Evolutionary conservation across 2,888 invertebrate genomes (phyloP), one percentile per base, ranked within the genome.

Genomic region (Platypus cylindrus): DNA sequence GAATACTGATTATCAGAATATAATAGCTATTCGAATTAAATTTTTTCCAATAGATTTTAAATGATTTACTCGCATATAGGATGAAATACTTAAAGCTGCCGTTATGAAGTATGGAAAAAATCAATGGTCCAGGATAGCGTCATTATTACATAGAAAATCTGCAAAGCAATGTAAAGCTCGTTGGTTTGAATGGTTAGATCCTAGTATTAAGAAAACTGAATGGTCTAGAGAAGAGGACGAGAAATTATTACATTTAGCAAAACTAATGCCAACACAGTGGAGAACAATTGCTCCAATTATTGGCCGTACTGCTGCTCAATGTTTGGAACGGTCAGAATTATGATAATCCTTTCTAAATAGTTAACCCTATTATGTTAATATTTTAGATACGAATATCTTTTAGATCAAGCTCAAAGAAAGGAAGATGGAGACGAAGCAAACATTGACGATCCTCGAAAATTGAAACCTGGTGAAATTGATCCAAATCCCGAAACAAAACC

Each of bases 21-120:
- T 26, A 5, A 8, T 8, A 26, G 7, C 5, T 26, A 5, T 8
- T 7, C 5, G 16, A 28, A 15, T 7, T n/a, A 13, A 14, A 5
- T 4, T 5, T 7, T 28, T 28, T 14, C 13, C 7, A 28, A 16
- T 7, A 11, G 5, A 26, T 13, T 16, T 28, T 13, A 28, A 25
- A 15, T n/a, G 5, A 4, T 24, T 33, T 25, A 26, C 5, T 3
- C 17, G 11, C 11, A 63, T 68, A 39, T 50, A 95, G 95, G 98
- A 99, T 94, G 98, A 99, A 71, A 97, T 98, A 56, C 77, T 99
- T 40, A 98, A 98, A 72, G 98, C 98, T 38, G 98, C 98, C 60
- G 98, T 98, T 38, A 98, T 98, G 98, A 98, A 98, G 82, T 98
- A 99, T 84, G 98, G 98, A 49, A 98, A 98, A 73, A 99, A 98